These are phyloP conservation scores for Drosophila rhopaloa DNA, from an alignment of 1,140 invertebrate species.

Conservation along the genomic window DNA sequence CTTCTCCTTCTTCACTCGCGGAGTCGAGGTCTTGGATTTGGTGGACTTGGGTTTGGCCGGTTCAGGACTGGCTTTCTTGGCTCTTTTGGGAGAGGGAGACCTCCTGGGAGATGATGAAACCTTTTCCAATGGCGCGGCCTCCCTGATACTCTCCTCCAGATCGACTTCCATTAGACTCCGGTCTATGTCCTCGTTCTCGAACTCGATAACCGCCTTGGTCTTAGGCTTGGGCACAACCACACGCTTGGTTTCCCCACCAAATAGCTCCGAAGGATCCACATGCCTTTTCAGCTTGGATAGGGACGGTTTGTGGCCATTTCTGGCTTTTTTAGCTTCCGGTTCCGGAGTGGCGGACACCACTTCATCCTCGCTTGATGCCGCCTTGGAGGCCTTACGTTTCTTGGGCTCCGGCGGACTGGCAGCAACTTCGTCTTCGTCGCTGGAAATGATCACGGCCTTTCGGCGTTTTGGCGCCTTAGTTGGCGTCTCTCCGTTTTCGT, in stretches of 20 bases:
- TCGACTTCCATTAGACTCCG: conserved; percentile 74
- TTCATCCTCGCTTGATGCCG: conserved; percentile 18
- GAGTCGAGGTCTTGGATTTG: conserved; percentile 42
- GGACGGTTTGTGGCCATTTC: conserved; percentile 57
- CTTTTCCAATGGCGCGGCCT: neutral
- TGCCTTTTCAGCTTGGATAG: conserved; percentile 64
- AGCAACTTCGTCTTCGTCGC: conserved; percentile 70
- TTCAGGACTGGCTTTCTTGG: conserved; percentile 19
- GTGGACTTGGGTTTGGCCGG: conserved; percentile 18
- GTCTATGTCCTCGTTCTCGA: conserved; percentile 72
- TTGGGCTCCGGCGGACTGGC: conserved; percentile 53
- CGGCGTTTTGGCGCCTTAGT: conserved; percentile 66
- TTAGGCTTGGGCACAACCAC: conserved; percentile 65
- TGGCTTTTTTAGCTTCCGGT: conserved; percentile 9
- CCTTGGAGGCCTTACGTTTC: conserved; percentile 23
- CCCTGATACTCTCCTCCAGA: conserved; percentile 39
- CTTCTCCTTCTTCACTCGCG: conserved; percentile 49
- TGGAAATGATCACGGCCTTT: conserved; percentile 71
- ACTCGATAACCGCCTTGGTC: conserved; percentile 48
- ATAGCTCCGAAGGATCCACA: conserved; percentile 66
- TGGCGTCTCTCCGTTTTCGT: conserved; percentile 39
- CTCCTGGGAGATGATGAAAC: neutral
- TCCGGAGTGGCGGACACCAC: conserved; percentile 17
- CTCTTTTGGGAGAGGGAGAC: conserved; percentile 18
- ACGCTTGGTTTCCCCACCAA: conserved; percentile 76